Conservation (phyloP, 2,888 invertebrate species). For the Invenusta paracnida region DNA sequence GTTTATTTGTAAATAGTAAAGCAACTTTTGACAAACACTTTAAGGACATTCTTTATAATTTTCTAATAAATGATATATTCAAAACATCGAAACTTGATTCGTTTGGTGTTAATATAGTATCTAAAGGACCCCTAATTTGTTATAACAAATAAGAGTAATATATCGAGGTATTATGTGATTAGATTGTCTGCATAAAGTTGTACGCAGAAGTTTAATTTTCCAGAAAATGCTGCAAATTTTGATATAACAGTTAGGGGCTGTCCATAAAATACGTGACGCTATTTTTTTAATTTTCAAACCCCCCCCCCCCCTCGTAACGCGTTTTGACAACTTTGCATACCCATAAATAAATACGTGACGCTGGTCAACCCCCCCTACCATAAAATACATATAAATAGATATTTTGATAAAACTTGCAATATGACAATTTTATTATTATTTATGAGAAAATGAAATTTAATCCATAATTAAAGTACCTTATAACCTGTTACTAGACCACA, state of each 20-base stretch:
- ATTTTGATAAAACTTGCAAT: not conserved
- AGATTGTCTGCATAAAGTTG: no score
- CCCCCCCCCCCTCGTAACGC: not conserved
- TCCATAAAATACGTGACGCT: not conserved
- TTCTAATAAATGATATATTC: no score
- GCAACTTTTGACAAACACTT: no score
- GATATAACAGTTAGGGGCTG: not conserved
- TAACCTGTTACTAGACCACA: not conserved
- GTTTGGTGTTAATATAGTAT: no score
- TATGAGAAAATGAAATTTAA: not conserved
- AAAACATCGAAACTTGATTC: no score
- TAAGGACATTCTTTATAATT: no score
- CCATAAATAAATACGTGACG: not conserved
- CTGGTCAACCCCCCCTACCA: not conserved
- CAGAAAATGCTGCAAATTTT: no score
- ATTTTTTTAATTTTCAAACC: not conserved
- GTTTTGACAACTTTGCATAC: not conserved
- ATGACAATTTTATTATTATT: not conserved
- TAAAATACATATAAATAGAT: not conserved
- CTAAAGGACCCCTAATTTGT: no score
- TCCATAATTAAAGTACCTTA: not conserved
- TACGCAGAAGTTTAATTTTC: no score
- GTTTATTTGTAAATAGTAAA: no score
- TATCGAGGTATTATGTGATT: no score
- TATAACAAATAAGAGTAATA: no score